Evolutionary conservation across 2,797 vertebrate genomes (phyloP).

Genomic region (Syngnathus rostellatus): DNA sequence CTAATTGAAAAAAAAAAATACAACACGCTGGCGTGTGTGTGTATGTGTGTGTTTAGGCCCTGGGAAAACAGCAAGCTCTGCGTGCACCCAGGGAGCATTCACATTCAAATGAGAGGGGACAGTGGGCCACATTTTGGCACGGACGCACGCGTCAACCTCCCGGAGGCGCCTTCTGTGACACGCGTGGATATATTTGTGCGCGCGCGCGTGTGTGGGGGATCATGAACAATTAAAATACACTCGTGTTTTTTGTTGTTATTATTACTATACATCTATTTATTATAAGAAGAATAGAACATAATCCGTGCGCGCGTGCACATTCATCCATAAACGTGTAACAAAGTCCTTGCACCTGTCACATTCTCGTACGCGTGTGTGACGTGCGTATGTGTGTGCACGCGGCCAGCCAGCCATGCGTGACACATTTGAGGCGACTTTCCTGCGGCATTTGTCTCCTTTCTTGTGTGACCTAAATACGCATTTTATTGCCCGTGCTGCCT

Average conservation of each 20-base stretch:
- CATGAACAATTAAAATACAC: neutral
- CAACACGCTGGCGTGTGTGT: conserved; percentile 26
- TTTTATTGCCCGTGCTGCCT: conserved; percentile 60
- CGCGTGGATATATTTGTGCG: conserved; percentile 14
- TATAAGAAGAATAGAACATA: too few species aligned
- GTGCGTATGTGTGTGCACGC: conserved; percentile 15
- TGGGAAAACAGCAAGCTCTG: conserved; percentile 61
- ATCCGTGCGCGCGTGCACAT: neutral
- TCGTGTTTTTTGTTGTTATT: too few species aligned
- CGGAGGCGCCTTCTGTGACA: conserved; percentile 39
- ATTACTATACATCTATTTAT: neutral
- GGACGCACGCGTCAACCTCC: conserved; percentile 52
- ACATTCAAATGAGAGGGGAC: conserved; percentile 75
- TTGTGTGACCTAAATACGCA: conserved; percentile 66
- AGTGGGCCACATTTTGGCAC: conserved; percentile 64
- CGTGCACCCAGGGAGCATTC: conserved; percentile 66
- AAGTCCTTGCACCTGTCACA: conserved; percentile 7
- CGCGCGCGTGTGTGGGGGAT: conserved; percentile 14
- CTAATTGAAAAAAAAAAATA: conserved; percentile 63
- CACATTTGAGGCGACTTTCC: conserved; percentile 61
- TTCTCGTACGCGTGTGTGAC: neutral
- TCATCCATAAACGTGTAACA: conserved; percentile 26
- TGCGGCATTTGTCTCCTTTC: conserved; percentile 65
- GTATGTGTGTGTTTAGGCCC: conserved; percentile 23
- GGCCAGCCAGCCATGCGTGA: conserved; percentile 54